Evolutionary conservation across 2,888 invertebrate species (phyloP).

Genomic region (Matsumyia berberina): DNA sequence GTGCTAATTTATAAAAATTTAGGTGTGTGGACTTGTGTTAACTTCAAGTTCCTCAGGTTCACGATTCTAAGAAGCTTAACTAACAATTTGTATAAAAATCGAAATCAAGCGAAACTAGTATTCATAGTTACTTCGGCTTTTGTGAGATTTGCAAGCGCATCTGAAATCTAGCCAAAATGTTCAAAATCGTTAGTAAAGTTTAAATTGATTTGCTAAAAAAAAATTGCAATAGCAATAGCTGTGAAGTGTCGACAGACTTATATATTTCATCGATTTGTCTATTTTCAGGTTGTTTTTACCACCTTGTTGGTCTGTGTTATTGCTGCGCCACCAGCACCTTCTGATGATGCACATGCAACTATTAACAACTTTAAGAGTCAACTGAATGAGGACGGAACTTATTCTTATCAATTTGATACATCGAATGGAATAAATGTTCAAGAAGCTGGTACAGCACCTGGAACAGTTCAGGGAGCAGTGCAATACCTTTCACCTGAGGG

Average conservation of each 20-base stretch:
- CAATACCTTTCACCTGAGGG: constrained; percentile 85
- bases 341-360: constrained; percentile 81
- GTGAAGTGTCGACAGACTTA: too few relatives aligned
- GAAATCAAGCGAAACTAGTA: neutral
- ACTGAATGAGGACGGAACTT: constrained; percentile 84
- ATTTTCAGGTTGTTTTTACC: constrained; percentile 1
- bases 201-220: too few relatives aligned
- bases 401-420: constrained; percentile 85
- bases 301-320: constrained; percentile 50
- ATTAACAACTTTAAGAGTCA: constrained; percentile 83
- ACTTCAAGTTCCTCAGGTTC: neutral
- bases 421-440: constrained; percentile 87
- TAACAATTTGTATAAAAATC: constrained; percentile 37
- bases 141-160: constrained; percentile 10
- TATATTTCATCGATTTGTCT: too few relatives aligned
- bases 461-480: constrained; percentile 38
- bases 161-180: neutral
- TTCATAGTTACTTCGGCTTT: constrained; percentile 21
- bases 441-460: constrained; percentile 84
- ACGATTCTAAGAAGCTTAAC: constrained; percentile 11
- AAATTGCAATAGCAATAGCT: too few relatives aligned
- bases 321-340: constrained; percentile 77
- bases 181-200: constrained; percentile 28
- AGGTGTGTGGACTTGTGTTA: constrained; percentile 10
- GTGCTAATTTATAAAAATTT: constrained; percentile 55